Base-by-base conservation (phyloP, 1,140 invertebrate genomes). In the Drosophila sp. region DNA sequence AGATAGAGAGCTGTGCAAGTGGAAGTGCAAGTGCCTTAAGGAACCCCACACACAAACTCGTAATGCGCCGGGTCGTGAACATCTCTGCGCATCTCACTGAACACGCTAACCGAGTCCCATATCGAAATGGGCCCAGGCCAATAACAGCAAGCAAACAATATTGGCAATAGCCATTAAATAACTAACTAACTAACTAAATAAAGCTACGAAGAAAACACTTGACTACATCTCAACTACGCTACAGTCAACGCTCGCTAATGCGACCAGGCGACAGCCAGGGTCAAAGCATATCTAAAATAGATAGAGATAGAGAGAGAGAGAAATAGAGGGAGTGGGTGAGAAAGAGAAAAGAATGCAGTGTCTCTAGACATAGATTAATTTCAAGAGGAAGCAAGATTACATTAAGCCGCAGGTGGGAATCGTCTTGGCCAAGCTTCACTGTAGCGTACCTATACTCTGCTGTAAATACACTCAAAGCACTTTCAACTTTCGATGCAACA, bases 21-120 rank as follows among this genome's bases (percentile, higher is more conserved):
- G 76, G 66, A 76, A 84, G 80, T 71, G 76, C 72, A 76, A 84
- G 80, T 80, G 80, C 80, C 76, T 84, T 84, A 83, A 63, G 77
- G 80, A 84, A 80, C 64, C 75, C 58, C 41, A 64, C 25, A 53
- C 25, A 53, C 25, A 41, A 8, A 53, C 50, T 32, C 32, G 43
- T 46, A 41, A 63, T 61, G 43, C 43, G 67, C 50, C 59, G 69
- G 57, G 62, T 56, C 41, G 29, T 46, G 34, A 27, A 14, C 50
- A 73, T 66, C 62, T 72, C 53, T 72, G 53, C 62, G 51, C 62
- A 43, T 66, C 62, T 72, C 69, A 72, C 27, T 57, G 36, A 51
- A 8, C 32, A 40, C 16, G 45, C 38, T 45, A 25, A 58, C 41
- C 45, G 16, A 56, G 36, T 32, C 13, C 46, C 13, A 16, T 13